Percentiles rank a stretch among this genome's conserved stretches.
Conservation (phyloP, 2,888 invertebrate genomes). For the Idaea dimidiata region DNA sequence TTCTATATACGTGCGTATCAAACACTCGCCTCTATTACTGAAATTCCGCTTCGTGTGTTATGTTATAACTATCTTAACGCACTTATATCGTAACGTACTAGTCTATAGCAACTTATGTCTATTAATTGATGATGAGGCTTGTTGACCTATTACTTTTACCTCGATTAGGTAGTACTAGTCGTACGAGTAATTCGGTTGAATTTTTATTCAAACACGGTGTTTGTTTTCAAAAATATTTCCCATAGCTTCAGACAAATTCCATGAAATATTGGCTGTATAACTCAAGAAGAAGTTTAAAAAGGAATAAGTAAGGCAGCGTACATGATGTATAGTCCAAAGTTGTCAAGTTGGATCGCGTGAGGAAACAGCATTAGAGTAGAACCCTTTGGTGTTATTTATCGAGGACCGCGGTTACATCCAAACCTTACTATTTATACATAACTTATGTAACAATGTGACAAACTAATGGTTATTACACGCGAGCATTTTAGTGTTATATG, state of each 20-base stretch:
- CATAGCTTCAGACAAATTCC: conserved; percentile 4
- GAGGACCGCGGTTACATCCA: conserved; percentile 46
- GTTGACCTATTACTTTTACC: no score
- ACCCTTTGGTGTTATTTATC: conserved; percentile 76
- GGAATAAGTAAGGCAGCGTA: conserved; percentile 25
- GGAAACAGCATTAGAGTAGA: conserved; percentile 61
- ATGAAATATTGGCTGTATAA: not conserved
- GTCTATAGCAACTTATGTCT: no score
- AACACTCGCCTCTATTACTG: no score
- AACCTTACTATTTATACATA: conserved; percentile 31
- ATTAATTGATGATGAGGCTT: no score
- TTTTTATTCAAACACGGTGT: no score
- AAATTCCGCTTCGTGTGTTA: no score
- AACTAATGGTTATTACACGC: conserved; percentile 33
- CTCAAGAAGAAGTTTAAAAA: conserved; percentile 7
- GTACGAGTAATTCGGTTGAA: no score
- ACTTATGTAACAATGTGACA: conserved; percentile 41
- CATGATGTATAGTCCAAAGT: conserved; percentile 49
- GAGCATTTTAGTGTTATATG: conserved; percentile 6
- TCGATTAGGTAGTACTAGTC: no score
- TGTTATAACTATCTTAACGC: no score
- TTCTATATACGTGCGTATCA: no score
- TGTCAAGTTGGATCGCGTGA: conserved; percentile 62
- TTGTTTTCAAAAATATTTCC: conserved; percentile 9
- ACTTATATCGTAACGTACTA: no score